Evolutionary conservation across 2,797 vertebrate species (phyloP), one percentile per base, ranked within the genome.

Genomic region (Masticophis lateralis): DNA sequence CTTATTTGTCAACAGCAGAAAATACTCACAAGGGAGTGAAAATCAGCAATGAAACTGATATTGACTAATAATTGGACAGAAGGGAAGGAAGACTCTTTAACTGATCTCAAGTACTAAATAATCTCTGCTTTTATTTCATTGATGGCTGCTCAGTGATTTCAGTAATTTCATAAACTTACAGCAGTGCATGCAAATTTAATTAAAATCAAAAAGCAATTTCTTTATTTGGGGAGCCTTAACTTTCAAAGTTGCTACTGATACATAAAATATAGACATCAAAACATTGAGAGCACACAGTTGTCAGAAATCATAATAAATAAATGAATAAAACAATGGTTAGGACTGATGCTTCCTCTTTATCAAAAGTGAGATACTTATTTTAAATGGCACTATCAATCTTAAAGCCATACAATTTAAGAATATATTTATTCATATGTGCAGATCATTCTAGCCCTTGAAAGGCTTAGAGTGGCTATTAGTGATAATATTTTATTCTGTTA

Each of bases 41-140:
- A 94, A 69, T 93, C 94, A 92, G 6, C 25, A 90, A 14, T 27
- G 1, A 91, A 57, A 51, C 5, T 51, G 90, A 83, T 94, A 0
- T 14, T 91, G 90, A 94, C 95, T 95, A 12, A 47, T 43, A 91
- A 69, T 59, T 18, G 32, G 2, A 88, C 28, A 59, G 4, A 22
- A 57, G 8, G 60, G 6, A 91, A 86, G 22, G 37, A 14, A 69
- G 27, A 37, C 57, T 91, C n/a, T 86, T 92, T 91, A 89, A 94
- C n/a, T 92, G 13, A 55, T 20, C 55, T 3, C 57, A 88, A 94
- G 92, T 18, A 94, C 91, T 9, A 95, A 91, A 56, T 51, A 83
- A 66, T 94, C n/a, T 18, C 91, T 37, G 43, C 43, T 88, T 28
- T 93, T 16, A 60, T 94, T 92, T 93, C 60, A 55, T 94, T 93